Percentiles rank a stretch among this genome's conserved stretches.
These are phyloP conservation scores for Hyperopisus bebe DNA, from an alignment of 2,113 vertebrate species.

Conservation along the genomic window DNA sequence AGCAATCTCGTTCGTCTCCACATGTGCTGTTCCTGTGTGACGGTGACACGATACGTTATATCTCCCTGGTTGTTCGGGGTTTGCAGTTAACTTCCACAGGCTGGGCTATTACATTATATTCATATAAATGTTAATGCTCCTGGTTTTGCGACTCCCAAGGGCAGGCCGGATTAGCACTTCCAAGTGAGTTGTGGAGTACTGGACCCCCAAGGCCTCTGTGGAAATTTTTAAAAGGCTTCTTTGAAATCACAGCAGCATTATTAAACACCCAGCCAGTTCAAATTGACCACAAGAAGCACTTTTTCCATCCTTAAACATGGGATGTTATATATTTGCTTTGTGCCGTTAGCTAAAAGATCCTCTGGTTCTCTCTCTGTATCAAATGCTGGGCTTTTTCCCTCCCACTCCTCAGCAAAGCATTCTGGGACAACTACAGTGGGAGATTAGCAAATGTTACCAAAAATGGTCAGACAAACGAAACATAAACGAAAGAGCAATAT, in stretches of 20 bases:
- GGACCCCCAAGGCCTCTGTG: conserved; percentile 14
- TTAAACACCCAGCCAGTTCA: conserved; percentile 20
- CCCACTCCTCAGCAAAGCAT: background rate
- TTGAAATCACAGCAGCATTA: conserved; percentile 28
- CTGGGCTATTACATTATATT: background rate
- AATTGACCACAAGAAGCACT: conserved; percentile 5
- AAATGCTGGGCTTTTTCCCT: background rate
- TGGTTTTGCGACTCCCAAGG: conserved; percentile 6
- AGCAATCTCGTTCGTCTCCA: background rate
- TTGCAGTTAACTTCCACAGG: conserved; percentile 20
- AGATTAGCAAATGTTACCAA: background rate
- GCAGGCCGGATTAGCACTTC: conserved; percentile 27
- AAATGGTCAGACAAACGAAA: background rate
- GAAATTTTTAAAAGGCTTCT: conserved; percentile 27
- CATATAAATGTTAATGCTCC: conserved; percentile 24
- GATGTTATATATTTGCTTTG: background rate
- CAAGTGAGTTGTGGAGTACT: conserved; percentile 5
- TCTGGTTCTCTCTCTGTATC: background rate
- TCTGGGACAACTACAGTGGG: background rate
- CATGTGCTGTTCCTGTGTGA: background rate
- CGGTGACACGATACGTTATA: background rate
- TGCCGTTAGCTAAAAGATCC: background rate
- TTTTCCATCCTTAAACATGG: background rate
- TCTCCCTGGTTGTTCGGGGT: background rate
- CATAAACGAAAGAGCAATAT: background rate